Evolutionary conservation across 2,888 invertebrate species (phyloP), one percentile per base, ranked within the genome.

Genomic region (Lithophane semibrunnea): DNA sequence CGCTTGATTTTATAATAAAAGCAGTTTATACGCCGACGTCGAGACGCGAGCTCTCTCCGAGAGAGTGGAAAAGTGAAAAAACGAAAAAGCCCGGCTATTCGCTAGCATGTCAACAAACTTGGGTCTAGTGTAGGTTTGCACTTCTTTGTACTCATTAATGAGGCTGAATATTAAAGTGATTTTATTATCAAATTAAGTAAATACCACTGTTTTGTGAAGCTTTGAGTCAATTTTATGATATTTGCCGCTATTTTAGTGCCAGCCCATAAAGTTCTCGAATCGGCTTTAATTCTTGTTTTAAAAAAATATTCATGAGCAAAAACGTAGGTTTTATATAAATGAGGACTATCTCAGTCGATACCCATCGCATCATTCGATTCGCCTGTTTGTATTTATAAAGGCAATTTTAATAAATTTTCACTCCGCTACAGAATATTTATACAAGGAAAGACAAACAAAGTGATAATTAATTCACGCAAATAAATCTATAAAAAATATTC

Each of bases 1-100:
- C 89, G 90, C 91, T 92, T 93, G 93, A 94, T 94, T 95, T 94
- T 94, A 93, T 93, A 92, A 92, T 92, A 94, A 93, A 94, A 94
- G 90, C 92, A 88, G 92, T 93, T 92, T 92, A 91, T 92, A 84
- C 91, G 83, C 89, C 88, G 91, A 90, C 90, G 92, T 84, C 88
- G 90, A 91, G 91, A 90, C 91, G 90, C 79, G 79, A 84, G 87
- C 84, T 86, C 82, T 73, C 85, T 86, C 75, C 77, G 71, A 61
- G 77, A 80, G 64, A 89, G 89, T 90, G 88, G 88, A 88, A 88
- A 92, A 92, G 89, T 86, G 89, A 87, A 90, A 91, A 89, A 89
- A 85, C 77, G 71, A 83, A 88, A 86, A 81, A 75, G 68, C 77
- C 76, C 82, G 83, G 79, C 80, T 89, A 82, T 77, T 79, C 79